phyloP scores from a whole-genome alignment of 2,113 vertebrate species.

The Tringa solitaria region DNA sequence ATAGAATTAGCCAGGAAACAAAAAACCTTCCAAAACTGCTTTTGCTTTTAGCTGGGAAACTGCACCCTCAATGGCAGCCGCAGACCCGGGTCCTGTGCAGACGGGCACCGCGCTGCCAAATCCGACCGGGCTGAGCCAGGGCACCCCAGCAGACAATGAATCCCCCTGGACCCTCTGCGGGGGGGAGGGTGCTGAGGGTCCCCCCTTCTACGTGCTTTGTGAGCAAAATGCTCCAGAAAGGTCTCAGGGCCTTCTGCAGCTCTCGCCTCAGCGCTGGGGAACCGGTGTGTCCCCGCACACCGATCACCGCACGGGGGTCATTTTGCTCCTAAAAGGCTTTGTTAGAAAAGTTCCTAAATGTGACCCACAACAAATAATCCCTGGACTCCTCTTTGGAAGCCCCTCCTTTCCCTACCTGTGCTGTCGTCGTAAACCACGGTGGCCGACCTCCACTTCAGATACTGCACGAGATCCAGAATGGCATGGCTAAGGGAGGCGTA shows the following conservation, averaged over 20 bases:
- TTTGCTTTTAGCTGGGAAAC: not conserved
- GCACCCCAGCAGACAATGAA: rapidly evolving
- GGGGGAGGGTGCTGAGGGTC: not conserved
- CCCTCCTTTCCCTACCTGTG: conserved; percentile 80
- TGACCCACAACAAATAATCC: not conserved
- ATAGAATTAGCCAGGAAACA: not conserved
- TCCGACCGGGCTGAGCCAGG: not conserved
- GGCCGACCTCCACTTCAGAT: conserved; percentile 95
- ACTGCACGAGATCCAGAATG: conserved; percentile 96
- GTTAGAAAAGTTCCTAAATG: not conserved
- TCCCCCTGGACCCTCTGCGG: not conserved
- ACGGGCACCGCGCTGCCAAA: not conserved
- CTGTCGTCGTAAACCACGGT: conserved; percentile 98
- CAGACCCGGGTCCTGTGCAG: too few relatives aligned
- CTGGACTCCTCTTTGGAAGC: not conserved
- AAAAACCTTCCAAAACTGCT: not conserved
- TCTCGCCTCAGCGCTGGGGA: rapidly evolving
- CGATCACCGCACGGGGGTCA: rapidly evolving
- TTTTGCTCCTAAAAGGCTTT: not conserved
- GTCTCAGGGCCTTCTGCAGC: not conserved
- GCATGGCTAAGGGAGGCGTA: conserved; percentile 97
- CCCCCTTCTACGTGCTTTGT: not conserved
- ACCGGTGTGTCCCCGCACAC: rapidly evolving
- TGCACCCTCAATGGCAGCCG: not conserved
- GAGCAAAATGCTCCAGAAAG: not conserved